These are phyloP conservation scores for Parotocinclus haroldoi DNA, from an alignment of 2,797 vertebrate species.

Conservation along the genomic window DNA sequence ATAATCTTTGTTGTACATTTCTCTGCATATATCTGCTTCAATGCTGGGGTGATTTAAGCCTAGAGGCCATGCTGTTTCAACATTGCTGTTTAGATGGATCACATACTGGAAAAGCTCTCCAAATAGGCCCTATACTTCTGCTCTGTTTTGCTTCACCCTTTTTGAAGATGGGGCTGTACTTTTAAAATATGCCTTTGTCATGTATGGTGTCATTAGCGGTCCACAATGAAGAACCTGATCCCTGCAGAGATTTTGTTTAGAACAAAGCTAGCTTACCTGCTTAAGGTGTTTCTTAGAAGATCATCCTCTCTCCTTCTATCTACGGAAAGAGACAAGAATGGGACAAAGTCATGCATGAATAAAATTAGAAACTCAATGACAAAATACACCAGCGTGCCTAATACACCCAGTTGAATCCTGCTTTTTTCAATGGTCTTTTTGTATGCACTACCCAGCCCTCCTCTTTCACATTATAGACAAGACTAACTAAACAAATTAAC, in stretches of 20 bases:
- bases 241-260: conserved; percentile 79
- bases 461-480: conserved; percentile 62
- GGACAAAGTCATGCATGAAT: conserved; percentile 57
- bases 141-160: conserved; percentile 65
- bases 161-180: conserved; percentile 90
- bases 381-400: conserved; percentile 54
- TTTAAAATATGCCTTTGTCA: conserved; percentile 75
- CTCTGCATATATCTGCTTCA: conserved; percentile 85
- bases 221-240: conserved; percentile 85
- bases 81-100: conserved; percentile 76
- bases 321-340: conserved; percentile 64
- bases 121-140: conserved; percentile 82
- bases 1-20: conserved; percentile 97
- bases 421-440: conserved; percentile 76
- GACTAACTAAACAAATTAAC: conserved; percentile 78
- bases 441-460: conserved; percentile 58
- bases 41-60: conserved; percentile 81
- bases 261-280: conserved; percentile 78
- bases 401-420: conserved; percentile 61
- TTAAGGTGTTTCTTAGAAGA: conserved; percentile 78
- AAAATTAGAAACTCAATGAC: conserved; percentile 59
- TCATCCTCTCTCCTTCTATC: conserved; percentile 74
- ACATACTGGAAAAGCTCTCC: conserved; percentile 80
- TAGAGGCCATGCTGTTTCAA: conserved; percentile 85
- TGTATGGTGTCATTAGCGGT: conserved; percentile 90